A percentile compares a stretch with the other conserved stretches of the same genome.
Evolutionary conservation across 2,113 vertebrate genomes (phyloP).

Genomic region (Narcine bancroftii): DNA sequence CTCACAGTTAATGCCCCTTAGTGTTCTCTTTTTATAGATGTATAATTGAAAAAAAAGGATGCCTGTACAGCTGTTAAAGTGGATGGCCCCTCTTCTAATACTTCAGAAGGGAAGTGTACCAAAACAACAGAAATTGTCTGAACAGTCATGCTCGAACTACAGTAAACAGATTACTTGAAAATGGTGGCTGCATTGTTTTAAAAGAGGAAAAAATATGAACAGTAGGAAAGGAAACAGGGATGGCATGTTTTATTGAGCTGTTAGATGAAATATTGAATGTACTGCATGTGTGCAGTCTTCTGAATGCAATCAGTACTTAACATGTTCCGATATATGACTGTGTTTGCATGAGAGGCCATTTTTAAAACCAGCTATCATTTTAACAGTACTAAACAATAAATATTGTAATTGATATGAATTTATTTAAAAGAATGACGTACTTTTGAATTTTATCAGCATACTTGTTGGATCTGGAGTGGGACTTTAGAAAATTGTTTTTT

Average conservation of each 20-base stretch:
- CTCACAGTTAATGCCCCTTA: not conserved
- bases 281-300: not conserved
- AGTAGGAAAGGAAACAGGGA: not conserved
- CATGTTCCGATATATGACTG: not conserved
- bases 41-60: not conserved
- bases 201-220: not conserved
- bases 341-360: not conserved
- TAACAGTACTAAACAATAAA: not conserved
- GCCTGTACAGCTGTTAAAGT: constrained; percentile 8
- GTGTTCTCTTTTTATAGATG: not conserved
- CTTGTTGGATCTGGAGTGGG: not conserved
- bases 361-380: not conserved
- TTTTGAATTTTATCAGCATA: not conserved
- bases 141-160: too few relatives aligned
- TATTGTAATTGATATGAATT: not conserved
- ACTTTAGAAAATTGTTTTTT: not conserved
- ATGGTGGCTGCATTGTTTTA: not conserved
- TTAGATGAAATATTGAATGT: not conserved
- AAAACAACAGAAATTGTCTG: not conserved
- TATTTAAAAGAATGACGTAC: not conserved
- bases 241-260: not conserved
- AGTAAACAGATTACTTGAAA: not conserved
- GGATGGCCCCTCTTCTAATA: not conserved
- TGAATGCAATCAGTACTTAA: not conserved
- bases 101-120: not conserved